These are phyloP conservation scores for Chelon labrosus DNA, from an alignment of 2,797 vertebrate species.

Conservation along the genomic window DNA sequence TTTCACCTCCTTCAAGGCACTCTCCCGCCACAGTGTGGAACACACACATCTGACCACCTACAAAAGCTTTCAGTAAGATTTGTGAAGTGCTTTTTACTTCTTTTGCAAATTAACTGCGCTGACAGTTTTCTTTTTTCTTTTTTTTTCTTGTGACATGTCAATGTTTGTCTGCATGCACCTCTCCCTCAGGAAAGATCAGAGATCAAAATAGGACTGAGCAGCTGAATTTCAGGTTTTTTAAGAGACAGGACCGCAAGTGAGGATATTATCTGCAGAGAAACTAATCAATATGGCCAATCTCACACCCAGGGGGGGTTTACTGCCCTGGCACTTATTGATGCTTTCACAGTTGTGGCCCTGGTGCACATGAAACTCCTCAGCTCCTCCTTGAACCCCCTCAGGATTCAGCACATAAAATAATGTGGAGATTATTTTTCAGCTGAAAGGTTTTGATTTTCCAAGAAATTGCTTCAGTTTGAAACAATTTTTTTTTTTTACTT, in stretches of 20 bases:
- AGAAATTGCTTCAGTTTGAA: constrained; percentile 32
- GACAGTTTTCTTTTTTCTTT: not conserved
- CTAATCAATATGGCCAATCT: constrained; percentile 71
- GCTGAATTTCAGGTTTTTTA: constrained; percentile 37
- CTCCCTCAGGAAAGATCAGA: constrained; percentile 4
- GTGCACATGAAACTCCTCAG: constrained; percentile 44
- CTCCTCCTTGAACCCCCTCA: constrained; percentile 25
- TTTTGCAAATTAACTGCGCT: constrained; percentile 18
- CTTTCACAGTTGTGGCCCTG: constrained; percentile 44
- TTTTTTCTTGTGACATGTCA: not conserved
- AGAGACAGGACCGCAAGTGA: constrained; percentile 48
- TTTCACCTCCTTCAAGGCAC: constrained; percentile 62
- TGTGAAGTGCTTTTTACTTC: constrained; percentile 2
- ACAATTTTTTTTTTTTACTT: not conserved
- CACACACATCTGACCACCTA: constrained; percentile 11
- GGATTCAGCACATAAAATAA: constrained; percentile 35
- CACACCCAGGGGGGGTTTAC: constrained; percentile 54
- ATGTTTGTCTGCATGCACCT: not conserved
- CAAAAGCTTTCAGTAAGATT: constrained; percentile 16
- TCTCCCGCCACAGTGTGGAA: constrained; percentile 37
- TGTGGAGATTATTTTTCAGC: constrained; percentile 21
- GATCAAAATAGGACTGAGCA: constrained; percentile 6
- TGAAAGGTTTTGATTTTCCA: constrained; percentile 26
- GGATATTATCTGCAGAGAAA: constrained; percentile 62
- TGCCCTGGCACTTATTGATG: constrained; percentile 63